A percentile compares a stretch with the other conserved stretches of the same genome.
These are phyloP conservation scores for Rhimphoctona megacephalus DNA, from an alignment of 2,888 invertebrate species.

Conservation along the genomic window DNA sequence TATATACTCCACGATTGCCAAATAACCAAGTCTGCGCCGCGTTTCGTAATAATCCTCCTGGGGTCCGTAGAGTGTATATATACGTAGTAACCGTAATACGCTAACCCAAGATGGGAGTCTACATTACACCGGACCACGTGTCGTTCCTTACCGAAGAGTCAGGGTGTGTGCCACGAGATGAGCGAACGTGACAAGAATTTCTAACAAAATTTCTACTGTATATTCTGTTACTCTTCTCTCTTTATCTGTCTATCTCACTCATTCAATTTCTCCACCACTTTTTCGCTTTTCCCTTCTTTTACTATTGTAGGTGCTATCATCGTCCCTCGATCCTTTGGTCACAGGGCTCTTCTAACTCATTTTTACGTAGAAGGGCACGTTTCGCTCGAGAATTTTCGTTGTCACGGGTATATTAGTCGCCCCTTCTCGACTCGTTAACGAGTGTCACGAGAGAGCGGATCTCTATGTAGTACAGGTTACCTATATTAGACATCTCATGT, in stretches of 20 bases:
- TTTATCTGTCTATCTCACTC: conserved; percentile 5
- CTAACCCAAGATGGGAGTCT: conserved; percentile 32
- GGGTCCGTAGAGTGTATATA: conserved; percentile 11
- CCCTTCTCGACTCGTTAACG: conserved; percentile 66
- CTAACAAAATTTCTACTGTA: conserved; percentile 48
- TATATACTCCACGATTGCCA: conserved; percentile 54
- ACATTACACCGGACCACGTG: conserved; percentile 63
- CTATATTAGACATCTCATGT: conserved; percentile 3
- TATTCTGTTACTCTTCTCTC: conserved; percentile 51
- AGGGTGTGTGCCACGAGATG: conserved; percentile 49
- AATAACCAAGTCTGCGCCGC: conserved; percentile 56
- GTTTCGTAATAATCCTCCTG: conserved; percentile 54
- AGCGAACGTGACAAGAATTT: conserved; percentile 64
- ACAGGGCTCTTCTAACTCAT: conserved; percentile 34
- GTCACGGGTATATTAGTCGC: conserved; percentile 69
- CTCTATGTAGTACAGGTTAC: conserved; percentile 25
- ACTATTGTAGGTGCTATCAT: conserved; percentile 40
- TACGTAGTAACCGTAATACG: neutral
- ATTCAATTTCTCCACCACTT: conserved; percentile 15
- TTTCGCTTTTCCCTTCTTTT: conserved; percentile 26
- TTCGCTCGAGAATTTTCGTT: conserved; percentile 64
- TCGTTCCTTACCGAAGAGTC: conserved; percentile 54
- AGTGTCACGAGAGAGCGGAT: conserved; percentile 44
- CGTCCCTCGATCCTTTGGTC: conserved; percentile 33
- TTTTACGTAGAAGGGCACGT: conserved; percentile 51